phyloP scores from a whole-genome alignment of 2,797 vertebrate species.

The Alfaro cultratus region DNA sequence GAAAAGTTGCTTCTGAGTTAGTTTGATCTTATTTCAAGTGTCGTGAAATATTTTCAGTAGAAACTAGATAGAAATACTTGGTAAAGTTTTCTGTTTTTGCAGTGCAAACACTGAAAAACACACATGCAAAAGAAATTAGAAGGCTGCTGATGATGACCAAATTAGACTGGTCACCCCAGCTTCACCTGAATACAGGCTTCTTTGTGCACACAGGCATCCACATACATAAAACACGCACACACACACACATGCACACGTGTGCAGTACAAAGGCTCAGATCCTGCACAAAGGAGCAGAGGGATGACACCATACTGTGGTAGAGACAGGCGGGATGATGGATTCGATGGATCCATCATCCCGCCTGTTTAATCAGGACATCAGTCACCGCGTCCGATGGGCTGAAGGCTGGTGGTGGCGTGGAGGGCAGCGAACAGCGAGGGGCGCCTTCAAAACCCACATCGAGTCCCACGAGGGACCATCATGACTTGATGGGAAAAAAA shows the following conservation, averaged over 20 bases:
- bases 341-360: conserved; percentile 78
- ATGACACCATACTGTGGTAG: conserved; percentile 66
- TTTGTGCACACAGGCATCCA: conserved; percentile 9
- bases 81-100: too few species aligned
- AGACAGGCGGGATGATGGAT: conserved; percentile 80
- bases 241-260: conserved; percentile 45
- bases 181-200: conserved; percentile 5
- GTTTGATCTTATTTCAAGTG: too few species aligned
- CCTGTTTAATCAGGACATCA: conserved; percentile 74
- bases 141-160: conserved; percentile 42
- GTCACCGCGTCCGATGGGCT: conserved; percentile 54
- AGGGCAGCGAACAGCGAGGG: conserved; percentile 7
- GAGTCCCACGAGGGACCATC: conserved; percentile 46
- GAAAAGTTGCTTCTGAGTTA: too few species aligned
- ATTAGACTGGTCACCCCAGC: conserved; percentile 58
- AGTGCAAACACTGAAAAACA: conserved; percentile 27
- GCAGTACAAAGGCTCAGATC: conserved; percentile 47
- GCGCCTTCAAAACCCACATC: conserved; percentile 40
- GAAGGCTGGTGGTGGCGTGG: conserved; percentile 23
- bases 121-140: conserved; percentile 60
- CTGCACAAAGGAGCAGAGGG: conserved; percentile 50
- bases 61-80: too few species aligned
- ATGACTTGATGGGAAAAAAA: conserved; percentile 33
- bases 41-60: too few species aligned
- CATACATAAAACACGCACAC: conserved; percentile 15